These are phyloP conservation scores for Cataglyphis cursor DNA, from an alignment of 2,888 invertebrate genomes.

Conservation along the genomic window DNA sequence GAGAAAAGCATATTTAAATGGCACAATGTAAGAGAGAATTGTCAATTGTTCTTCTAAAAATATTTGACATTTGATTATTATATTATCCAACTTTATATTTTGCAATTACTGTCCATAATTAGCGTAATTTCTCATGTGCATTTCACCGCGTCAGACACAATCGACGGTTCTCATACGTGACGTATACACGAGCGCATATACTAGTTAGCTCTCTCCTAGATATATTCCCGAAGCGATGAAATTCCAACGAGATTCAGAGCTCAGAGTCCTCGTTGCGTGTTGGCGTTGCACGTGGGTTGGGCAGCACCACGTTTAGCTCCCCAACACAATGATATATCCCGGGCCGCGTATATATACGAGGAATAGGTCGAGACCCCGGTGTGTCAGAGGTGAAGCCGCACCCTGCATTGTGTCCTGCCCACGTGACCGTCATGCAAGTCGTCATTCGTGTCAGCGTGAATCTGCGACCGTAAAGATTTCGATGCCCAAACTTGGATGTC, in stretches of 20 bases:
- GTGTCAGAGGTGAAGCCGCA: constrained; percentile 86
- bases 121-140: constrained; percentile 17
- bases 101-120: neutral
- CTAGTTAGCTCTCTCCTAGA: constrained; percentile 51
- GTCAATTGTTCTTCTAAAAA: neutral
- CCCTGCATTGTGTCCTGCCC: constrained; percentile 86
- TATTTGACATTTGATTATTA: constrained; percentile 21
- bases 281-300: constrained; percentile 82
- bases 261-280: constrained; percentile 77
- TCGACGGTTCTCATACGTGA: constrained; percentile 9
- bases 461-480: constrained; percentile 47
- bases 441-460: constrained; percentile 82
- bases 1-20: neutral
- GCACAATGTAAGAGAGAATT: neutral
- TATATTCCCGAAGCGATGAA: constrained; percentile 80
- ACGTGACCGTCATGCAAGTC: constrained; percentile 83
- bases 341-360: constrained; percentile 68
- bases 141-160: constrained; percentile 29
- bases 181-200: constrained; percentile 58
- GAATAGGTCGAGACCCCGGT: constrained; percentile 83
- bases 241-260: constrained; percentile 76
- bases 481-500: constrained; percentile 51
- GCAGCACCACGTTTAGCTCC: constrained; percentile 70
- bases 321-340: constrained; percentile 71
- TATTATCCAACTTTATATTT: constrained; percentile 6